A percentile compares a stretch with the other conserved stretches of the same genome.
These are phyloP conservation scores for Dunckerocampus dactyliophorus DNA, from an alignment of 2,113 vertebrate genomes.

Conservation along the genomic window DNA sequence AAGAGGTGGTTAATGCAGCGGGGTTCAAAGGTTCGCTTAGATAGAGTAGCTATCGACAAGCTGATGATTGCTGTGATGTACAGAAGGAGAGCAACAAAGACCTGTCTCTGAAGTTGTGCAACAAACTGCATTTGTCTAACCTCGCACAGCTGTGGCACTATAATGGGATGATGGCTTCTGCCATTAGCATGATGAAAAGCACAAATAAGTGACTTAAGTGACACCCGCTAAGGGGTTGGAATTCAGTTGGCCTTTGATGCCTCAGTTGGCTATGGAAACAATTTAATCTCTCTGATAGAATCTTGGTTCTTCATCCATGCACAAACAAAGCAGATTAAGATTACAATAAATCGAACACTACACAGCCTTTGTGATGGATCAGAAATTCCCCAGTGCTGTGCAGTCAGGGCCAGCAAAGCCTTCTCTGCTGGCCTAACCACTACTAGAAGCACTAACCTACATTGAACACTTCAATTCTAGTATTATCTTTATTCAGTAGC, in stretches of 20 bases:
- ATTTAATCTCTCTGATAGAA: conserved; percentile 73
- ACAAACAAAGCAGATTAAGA: conserved; percentile 68
- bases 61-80: conserved; percentile 64
- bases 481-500: no score
- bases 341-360: conserved; percentile 48
- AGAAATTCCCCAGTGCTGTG: conserved; percentile 41
- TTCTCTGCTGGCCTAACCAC: no score
- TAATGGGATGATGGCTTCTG: conserved; percentile 67
- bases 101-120: conserved; percentile 53
- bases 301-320: conserved; percentile 54
- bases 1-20: conserved; percentile 46
- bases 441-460: no score
- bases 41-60: conserved; percentile 60
- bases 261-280: conserved; percentile 74
- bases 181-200: conserved; percentile 79
- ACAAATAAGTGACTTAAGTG: conserved; percentile 73
- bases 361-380: conserved; percentile 39
- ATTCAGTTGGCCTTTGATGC: conserved; percentile 77
- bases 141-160: conserved; percentile 61
- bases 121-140: conserved; percentile 69
- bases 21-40: conserved; percentile 54
- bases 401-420: background rate
- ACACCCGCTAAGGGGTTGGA: conserved; percentile 61
- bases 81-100: conserved; percentile 33
- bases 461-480: no score